These are phyloP conservation scores for Gallinago media DNA, from an alignment of 2,113 vertebrate species.

Conservation along the genomic window DNA sequence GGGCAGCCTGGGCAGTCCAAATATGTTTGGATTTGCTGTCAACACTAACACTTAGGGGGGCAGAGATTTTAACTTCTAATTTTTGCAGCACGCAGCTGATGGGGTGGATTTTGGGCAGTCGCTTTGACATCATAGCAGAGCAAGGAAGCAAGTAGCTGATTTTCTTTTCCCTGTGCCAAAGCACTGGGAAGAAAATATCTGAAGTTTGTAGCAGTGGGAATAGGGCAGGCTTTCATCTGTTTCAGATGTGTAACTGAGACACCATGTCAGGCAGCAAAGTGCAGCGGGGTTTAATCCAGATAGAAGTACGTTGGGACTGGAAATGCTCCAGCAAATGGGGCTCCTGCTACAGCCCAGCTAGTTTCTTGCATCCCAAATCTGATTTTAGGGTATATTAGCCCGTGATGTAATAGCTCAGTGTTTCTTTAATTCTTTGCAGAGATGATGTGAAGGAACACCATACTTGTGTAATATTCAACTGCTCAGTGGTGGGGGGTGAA, in stretches of 20 bases:
- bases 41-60: rapidly evolving
- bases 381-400: not conserved
- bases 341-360: not conserved
- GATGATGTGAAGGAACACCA: not conserved
- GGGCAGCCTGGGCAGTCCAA: not conserved
- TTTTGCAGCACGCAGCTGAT: not conserved
- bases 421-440: not conserved
- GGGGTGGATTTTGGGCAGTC: not conserved
- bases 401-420: not conserved
- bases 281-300: not conserved
- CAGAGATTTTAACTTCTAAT: not conserved
- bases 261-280: not conserved
- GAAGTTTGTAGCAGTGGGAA: not conserved
- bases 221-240: not conserved
- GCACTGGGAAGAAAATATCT: not conserved
- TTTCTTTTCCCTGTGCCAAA: not conserved
- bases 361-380: not conserved
- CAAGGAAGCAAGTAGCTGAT: not conserved
- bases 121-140: not conserved
- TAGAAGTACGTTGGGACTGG: not conserved
- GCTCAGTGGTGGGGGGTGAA: not conserved
- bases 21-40: not conserved
- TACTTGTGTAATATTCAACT: not conserved
- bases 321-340: not conserved
- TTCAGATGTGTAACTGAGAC: not conserved